Evolutionary conservation across 2,888 invertebrate species (phyloP).

Genomic region (Sinopyrophorus schimmeli): DNA sequence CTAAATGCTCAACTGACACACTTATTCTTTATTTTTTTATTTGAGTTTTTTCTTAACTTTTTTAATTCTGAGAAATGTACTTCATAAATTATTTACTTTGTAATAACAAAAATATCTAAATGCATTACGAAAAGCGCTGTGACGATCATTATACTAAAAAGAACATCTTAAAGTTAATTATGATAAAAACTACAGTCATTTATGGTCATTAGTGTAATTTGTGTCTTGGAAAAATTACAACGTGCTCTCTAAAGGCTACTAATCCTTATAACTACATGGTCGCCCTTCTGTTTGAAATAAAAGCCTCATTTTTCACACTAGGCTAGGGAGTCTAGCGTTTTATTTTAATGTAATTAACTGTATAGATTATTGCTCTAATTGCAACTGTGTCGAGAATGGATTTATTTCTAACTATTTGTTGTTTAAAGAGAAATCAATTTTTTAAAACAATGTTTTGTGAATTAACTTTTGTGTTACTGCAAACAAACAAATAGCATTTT

Average conservation of each 20-base stretch:
- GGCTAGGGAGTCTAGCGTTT: too few relatives aligned
- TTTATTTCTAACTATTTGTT: constrained; percentile 8
- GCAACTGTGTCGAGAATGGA: too few relatives aligned
- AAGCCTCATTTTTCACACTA: too few relatives aligned
- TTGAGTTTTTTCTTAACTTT: background rate
- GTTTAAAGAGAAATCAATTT: constrained; percentile 10
- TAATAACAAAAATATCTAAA: background rate
- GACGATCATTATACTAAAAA: constrained; percentile 6
- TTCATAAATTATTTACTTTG: too few relatives aligned
- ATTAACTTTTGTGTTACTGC: too few relatives aligned
- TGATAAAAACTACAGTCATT: constrained; percentile 12
- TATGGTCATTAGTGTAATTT: constrained; percentile 15
- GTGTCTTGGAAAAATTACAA: constrained; percentile 11
- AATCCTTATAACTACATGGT: constrained; percentile 3
- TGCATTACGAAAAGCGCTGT: background rate
- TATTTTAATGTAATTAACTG: too few relatives aligned
- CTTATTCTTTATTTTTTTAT: background rate
- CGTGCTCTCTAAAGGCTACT: constrained; percentile 11
- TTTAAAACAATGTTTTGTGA: too few relatives aligned
- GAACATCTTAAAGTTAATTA: constrained; percentile 15
- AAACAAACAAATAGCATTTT: too few relatives aligned
- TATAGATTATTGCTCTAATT: constrained; percentile 9
- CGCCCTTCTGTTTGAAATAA: constrained; percentile 7
- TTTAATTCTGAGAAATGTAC: too few relatives aligned
- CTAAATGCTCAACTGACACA: too few relatives aligned